Evolutionary conservation across 2,113 vertebrate species (phyloP).

Genomic region (Tetrao urogallus): DNA sequence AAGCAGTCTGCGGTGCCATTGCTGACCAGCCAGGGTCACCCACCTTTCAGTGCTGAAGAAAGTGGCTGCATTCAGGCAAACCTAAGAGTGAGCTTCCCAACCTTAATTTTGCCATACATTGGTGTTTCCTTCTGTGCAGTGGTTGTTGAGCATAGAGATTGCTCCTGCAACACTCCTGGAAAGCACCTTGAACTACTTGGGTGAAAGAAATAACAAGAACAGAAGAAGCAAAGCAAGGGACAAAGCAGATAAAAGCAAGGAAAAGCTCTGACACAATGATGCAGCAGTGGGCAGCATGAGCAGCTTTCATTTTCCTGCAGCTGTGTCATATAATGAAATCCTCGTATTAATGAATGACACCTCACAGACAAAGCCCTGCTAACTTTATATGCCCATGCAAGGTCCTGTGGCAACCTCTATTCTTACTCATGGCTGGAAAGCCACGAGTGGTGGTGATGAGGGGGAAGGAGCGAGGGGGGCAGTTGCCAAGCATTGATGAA

Average conservation of each 20-base stretch:
- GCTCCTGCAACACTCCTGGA: accelerated
- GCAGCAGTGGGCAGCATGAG: accelerated
- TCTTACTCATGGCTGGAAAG: not conserved
- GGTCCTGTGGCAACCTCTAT: not conserved
- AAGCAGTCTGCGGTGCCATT: accelerated
- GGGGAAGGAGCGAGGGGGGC: accelerated
- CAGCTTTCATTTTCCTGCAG: not conserved
- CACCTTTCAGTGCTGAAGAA: not conserved
- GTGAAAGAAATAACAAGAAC: not conserved
- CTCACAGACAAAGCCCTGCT: not conserved
- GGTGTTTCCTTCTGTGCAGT: not conserved
- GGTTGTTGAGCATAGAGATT: not conserved
- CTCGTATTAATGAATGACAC: not conserved
- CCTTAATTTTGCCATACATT: not conserved
- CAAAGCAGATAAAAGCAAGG: not conserved
- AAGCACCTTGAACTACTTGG: not conserved
- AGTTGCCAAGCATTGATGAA: not conserved
- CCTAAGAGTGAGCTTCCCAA: not conserved
- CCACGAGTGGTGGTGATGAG: accelerated
- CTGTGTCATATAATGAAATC: not conserved
- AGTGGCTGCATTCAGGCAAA: not conserved
- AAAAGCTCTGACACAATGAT: not conserved
- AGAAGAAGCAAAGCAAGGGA: not conserved
- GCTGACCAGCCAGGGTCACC: not conserved
- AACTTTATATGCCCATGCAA: not conserved